phyloP scores from a whole-genome alignment of 2,113 vertebrate genomes.

The Onychostoma macrolepis region DNA sequence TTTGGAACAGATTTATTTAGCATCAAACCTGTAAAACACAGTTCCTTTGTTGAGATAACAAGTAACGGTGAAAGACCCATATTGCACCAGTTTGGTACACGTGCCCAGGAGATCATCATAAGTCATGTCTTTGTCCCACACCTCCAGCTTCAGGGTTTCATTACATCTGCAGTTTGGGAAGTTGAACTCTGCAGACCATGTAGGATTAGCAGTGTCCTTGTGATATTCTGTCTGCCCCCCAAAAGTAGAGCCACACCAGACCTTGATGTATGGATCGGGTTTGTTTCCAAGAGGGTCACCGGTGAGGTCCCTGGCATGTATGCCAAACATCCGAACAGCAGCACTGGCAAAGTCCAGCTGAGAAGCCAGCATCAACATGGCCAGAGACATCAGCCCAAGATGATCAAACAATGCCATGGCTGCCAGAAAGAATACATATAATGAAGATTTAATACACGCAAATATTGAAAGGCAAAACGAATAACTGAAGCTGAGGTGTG shows the following conservation, averaged over 20 bases:
- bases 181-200: constrained; percentile 11
- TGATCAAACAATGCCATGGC: background rate
- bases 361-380: constrained; percentile 1
- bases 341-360: constrained; percentile 3
- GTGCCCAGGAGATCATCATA: constrained; percentile 34
- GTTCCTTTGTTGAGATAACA: background rate
- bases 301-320: background rate
- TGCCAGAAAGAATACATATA: background rate
- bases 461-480: too few relatives aligned
- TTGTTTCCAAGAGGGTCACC: background rate
- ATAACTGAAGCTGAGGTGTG: background rate
- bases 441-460: too few relatives aligned
- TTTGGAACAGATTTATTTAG: background rate
- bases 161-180: background rate
- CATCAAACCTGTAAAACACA: constrained; percentile 14
- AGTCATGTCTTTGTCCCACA: constrained; percentile 52
- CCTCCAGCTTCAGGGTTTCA: constrained; percentile 29
- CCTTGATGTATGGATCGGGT: constrained; percentile 34
- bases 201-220: background rate
- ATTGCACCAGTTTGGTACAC: background rate
- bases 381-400: constrained; percentile 20
- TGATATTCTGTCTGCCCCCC: background rate
- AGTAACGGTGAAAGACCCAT: background rate
- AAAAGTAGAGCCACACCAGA: background rate
- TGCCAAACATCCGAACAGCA: background rate